Evolutionary conservation across 2,797 vertebrate genomes (phyloP), one percentile per base, ranked within the genome.

Genomic region (Rallus crepitans): DNA sequence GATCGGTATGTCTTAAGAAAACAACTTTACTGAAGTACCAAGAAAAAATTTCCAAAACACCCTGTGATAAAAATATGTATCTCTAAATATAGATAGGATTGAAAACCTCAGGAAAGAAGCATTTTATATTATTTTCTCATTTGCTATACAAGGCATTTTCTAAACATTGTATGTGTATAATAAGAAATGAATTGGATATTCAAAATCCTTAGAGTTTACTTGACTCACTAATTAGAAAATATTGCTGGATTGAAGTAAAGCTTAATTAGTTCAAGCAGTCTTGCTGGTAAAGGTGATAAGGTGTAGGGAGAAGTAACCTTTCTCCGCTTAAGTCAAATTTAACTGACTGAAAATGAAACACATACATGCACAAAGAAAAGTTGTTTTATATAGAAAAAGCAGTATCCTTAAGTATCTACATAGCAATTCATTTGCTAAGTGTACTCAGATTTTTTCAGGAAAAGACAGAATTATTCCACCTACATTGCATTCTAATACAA

Each of bases 111-210:
- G 11, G 11, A 86, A 0, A 14, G 16, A 17, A 60, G 5, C 2
- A 1, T 9, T 80, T 76, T 64, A 24, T 76, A 24, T 68, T 18
- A 40, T 57, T 30, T 84, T 79, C 33, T 55, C 31, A 8, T 66
- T 90, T 89, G 6, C 3, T 55, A 7, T n/a, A 53, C 0, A 6
- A 70, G 61, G 6, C 0, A 33, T 75, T 70, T 71, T 1, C 9
- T 37, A 33, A 47, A 42, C 8, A 48, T 30, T 17, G 5, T 47
- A 20, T 30, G 12, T 7, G 12, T 40, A n/a, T 42, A 63, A 73
- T 24, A 59, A 59, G 21, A 63, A 87, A 78, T 4, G 4, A 90
- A 65, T 37, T 17, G 31, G 6, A 35, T 50, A 61, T 28, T 63
- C 48, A 6, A 75, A 87, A 77, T 59, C 11, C 11, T 60, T 64